phyloP scores from a whole-genome alignment of 2,113 vertebrate genomes.

The Anarhynchus alexandrinus region DNA sequence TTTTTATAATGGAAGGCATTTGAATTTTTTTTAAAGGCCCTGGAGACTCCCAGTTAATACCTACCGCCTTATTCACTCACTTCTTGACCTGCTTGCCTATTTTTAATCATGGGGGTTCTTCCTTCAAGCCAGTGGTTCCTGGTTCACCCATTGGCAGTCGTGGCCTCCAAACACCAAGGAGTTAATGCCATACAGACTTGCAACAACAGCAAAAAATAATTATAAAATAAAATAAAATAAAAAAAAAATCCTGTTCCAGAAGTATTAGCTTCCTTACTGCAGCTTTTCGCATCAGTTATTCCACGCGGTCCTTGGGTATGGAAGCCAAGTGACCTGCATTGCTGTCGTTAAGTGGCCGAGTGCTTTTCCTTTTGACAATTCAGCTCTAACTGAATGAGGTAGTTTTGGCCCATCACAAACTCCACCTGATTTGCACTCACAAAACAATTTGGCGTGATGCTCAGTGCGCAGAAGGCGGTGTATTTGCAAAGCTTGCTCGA shows the following conservation, averaged over 20 bases:
- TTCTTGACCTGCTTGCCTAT: slow-evolving; percentile 26
- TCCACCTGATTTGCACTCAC: background rate
- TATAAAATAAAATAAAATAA: background rate
- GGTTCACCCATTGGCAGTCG: slow-evolving; percentile 6
- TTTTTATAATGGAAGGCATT: slow-evolving; percentile 76
- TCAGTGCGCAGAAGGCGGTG: background rate
- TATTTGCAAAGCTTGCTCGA: background rate
- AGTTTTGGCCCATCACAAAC: background rate
- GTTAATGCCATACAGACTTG: background rate
- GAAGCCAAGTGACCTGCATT: background rate
- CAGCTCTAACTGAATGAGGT: background rate
- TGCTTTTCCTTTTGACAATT: background rate
- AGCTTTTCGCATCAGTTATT: background rate
- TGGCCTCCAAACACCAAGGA: slow-evolving; percentile 37
- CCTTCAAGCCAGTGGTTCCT: slow-evolving; percentile 43
- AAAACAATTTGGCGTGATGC: background rate
- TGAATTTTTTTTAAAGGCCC: slow-evolving; percentile 45
- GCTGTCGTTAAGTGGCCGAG: background rate
- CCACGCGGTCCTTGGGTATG: background rate
- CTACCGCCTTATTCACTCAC: slow-evolving; percentile 43
- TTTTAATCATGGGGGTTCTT: background rate
- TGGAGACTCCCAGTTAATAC: slow-evolving; percentile 52
- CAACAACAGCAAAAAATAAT: background rate
- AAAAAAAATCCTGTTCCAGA: background rate
- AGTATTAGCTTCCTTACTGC: background rate